Percentiles rank a stretch among this genome's conserved stretches.
phyloP scores from a whole-genome alignment of 2,113 vertebrate genomes.

The Rhea pennata region DNA sequence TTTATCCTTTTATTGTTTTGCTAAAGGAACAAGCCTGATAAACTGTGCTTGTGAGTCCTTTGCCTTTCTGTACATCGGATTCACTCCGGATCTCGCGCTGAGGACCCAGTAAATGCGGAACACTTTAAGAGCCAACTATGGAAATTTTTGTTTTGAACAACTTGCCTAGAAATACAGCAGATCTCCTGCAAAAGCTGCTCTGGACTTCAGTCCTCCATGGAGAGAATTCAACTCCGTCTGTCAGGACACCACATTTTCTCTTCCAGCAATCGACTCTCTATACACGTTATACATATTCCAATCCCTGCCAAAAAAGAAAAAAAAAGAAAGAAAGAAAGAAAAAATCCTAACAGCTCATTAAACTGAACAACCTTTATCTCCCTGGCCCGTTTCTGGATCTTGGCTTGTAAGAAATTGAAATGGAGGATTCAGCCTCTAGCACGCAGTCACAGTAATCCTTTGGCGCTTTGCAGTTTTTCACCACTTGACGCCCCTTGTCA shows the following conservation, averaged over 20 bases:
- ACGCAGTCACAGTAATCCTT: not conserved
- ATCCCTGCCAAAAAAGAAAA: not conserved
- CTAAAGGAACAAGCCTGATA: not conserved
- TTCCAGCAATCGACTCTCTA: not conserved
- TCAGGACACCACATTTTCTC: not conserved
- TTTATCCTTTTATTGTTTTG: not conserved
- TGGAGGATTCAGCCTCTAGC: not conserved
- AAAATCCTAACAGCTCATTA: not conserved
- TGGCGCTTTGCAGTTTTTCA: conserved; percentile 50
- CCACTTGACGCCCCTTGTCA: conserved; percentile 63
- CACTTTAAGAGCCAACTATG: not conserved
- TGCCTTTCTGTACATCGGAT: not conserved
- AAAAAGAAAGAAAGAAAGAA: not conserved
- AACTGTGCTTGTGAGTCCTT: not conserved
- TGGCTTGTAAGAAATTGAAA: conserved; percentile 1
- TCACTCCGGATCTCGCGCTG: not conserved
- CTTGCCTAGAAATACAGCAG: not conserved
- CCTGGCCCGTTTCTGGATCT: conserved; percentile 10
- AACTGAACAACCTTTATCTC: not conserved
- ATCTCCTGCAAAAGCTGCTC: not conserved
- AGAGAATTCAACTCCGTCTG: not conserved
- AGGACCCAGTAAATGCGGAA: not conserved
- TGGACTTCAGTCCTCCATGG: not conserved
- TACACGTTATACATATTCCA: not conserved
- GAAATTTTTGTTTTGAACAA: not conserved